Conservation (phyloP, 1,140 invertebrate species). For the Vollenhovia emeryi region DNA sequence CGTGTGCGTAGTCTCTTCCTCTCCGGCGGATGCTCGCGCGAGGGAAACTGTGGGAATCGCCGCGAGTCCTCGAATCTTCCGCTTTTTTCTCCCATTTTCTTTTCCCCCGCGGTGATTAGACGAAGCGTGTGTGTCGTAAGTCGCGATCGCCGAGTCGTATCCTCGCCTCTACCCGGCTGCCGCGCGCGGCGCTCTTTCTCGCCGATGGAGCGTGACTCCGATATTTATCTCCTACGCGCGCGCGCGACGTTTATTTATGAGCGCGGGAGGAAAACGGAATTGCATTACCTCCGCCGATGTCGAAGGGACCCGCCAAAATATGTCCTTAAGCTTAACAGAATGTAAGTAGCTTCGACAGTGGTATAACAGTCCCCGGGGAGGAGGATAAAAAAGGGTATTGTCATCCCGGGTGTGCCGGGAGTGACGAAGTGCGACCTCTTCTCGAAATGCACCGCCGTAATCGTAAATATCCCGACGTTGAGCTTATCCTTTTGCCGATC, state of each 20-base stretch:
- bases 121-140: constrained; percentile 27
- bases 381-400: neutral
- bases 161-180: neutral
- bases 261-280: constrained; percentile 40
- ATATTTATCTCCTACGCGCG: constrained; percentile 55
- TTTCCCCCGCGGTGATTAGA: constrained; percentile 35
- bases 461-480: neutral
- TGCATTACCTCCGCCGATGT: constrained; percentile 29
- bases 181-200: constrained; percentile 27
- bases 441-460: constrained; percentile 20
- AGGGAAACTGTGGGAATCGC: constrained; percentile 46
- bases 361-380: constrained; percentile 9
- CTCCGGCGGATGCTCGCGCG: neutral
- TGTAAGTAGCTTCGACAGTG: constrained; percentile 20
- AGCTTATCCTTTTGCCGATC: neutral
- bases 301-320: constrained; percentile 36
- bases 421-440: constrained; percentile 18
- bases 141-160: constrained; percentile 11
- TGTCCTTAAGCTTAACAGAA: constrained; percentile 44
- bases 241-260: constrained; percentile 41
- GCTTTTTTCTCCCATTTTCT: neutral
- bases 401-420: neutral
- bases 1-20: neutral
- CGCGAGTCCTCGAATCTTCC: constrained; percentile 17
- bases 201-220: constrained; percentile 40